phyloP scores from a whole-genome alignment of 2,888 invertebrate species.

The Anthoptus insignis region DNA sequence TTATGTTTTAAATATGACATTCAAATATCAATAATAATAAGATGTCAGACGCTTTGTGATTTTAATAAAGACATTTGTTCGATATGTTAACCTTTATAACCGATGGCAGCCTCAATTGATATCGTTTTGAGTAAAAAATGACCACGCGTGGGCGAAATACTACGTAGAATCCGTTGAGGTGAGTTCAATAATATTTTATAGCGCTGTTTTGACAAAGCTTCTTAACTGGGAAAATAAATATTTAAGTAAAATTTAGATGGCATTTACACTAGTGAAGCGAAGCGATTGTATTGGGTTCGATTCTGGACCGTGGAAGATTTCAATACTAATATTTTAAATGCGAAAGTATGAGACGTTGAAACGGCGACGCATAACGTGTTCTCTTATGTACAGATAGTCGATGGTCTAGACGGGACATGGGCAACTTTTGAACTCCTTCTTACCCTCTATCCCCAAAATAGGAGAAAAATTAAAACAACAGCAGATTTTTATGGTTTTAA shows the following conservation, averaged over 20 bases:
- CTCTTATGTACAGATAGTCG: no score
- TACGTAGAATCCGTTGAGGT: conserved; percentile 15
- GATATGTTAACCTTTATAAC: conserved; percentile 13
- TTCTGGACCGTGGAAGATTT: no score
- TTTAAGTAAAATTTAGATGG: background rate
- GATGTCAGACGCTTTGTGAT: background rate
- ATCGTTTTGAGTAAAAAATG: conserved; percentile 25
- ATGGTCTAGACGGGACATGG: no score
- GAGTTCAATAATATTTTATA: conserved; percentile 18
- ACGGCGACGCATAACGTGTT: no score
- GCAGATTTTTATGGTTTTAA: no score
- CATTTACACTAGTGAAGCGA: background rate
- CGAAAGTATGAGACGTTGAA: no score
- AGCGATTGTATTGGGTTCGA: no score
- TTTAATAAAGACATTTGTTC: conserved; percentile 18
- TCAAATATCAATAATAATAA: conserved; percentile 46
- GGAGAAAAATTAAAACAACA: no score
- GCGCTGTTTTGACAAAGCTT: conserved; percentile 1
- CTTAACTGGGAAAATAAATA: conserved; percentile 17
- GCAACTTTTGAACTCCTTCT: no score
- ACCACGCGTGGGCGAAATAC: conserved; percentile 24
- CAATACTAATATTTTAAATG: no score
- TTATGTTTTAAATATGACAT: background rate
- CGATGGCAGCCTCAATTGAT: conserved; percentile 19
- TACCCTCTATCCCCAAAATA: no score